phyloP scores from a whole-genome alignment of 2,113 vertebrate species.

The Tetraodon nigroviridis region DNA sequence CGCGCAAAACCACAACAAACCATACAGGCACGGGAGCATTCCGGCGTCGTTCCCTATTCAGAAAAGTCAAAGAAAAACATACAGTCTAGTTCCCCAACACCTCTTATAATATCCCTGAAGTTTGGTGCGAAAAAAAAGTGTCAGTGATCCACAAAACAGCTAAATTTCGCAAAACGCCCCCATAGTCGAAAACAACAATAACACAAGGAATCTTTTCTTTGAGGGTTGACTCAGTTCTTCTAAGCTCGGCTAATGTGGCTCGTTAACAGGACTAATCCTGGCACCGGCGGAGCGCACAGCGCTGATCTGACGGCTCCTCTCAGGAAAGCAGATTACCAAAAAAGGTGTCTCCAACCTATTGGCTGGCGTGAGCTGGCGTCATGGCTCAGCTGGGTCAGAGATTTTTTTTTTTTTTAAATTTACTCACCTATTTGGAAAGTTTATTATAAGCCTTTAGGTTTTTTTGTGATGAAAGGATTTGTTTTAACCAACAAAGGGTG shows the following conservation, averaged over 20 bases:
- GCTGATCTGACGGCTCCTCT: conserved; percentile 59
- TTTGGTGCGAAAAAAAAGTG: conserved; percentile 43
- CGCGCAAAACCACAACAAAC: conserved; percentile 66
- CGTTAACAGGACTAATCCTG: conserved; percentile 52
- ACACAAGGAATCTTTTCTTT: neutral
- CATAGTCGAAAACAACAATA: neutral
- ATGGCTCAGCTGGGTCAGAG: conserved; percentile 13
- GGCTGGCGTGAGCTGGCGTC: conserved; percentile 64
- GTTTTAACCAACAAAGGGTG: no score
- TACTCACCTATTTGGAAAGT: conserved; percentile 8
- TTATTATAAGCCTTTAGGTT: conserved; percentile 6
- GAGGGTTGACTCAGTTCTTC: conserved; percentile 4
- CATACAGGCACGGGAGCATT: conserved; percentile 70
- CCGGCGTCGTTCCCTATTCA: neutral
- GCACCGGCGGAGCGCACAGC: conserved; percentile 20
- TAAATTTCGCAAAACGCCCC: no score
- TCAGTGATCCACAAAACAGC: no score
- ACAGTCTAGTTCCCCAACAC: neutral
- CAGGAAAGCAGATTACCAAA: conserved; percentile 59
- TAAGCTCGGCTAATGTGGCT: conserved; percentile 48
- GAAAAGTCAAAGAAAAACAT: neutral
- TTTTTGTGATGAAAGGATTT: no score
- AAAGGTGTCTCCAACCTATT: conserved; percentile 53
- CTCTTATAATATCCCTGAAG: neutral
- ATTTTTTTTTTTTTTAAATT: conserved; percentile 9